Percentiles rank a stretch among this genome's conserved stretches.
phyloP scores from a whole-genome alignment of 2,888 invertebrate species.

The Theretra japonica region DNA sequence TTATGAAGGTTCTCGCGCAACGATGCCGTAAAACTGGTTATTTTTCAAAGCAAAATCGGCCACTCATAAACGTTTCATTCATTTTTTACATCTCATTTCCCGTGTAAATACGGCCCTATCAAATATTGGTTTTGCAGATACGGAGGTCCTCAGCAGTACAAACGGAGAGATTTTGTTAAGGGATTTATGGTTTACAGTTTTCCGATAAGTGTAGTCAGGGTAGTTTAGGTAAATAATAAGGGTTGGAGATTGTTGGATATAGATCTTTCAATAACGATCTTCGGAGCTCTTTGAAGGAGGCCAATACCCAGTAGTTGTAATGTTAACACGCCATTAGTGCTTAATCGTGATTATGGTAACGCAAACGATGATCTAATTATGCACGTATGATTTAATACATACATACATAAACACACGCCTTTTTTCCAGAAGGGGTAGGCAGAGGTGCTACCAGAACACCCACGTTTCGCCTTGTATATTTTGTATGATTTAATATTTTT shows the following conservation, averaged over 20 bases:
- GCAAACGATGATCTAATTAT: too few species aligned
- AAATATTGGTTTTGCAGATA: slow-evolving; percentile 28
- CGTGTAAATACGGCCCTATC: slow-evolving; percentile 27
- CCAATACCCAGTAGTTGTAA: too few species aligned
- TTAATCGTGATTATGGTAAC: too few species aligned
- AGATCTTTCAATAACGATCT: neutral
- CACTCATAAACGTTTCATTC: slow-evolving; percentile 28
- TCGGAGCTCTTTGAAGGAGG: too few species aligned
- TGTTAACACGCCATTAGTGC: too few species aligned
- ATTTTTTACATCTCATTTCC: slow-evolving; percentile 31
- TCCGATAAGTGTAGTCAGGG: neutral
- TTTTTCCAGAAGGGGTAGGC: too few species aligned
- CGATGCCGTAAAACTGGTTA: slow-evolving; percentile 30
- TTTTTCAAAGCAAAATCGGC: slow-evolving; percentile 25
- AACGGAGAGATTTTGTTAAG: neutral
- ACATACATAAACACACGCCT: too few species aligned
- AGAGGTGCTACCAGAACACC: too few species aligned
- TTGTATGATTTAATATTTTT: too few species aligned
- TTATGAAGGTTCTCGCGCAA: slow-evolving; percentile 25
- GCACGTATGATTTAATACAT: too few species aligned
- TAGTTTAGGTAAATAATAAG: neutral
- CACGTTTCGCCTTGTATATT: too few species aligned
- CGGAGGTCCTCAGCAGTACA: neutral
- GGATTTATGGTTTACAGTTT: slow-evolving; percentile 3
- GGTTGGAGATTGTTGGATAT: neutral